Conservation (phyloP, 2,113 vertebrate species). For the Xiphias gladius region DNA sequence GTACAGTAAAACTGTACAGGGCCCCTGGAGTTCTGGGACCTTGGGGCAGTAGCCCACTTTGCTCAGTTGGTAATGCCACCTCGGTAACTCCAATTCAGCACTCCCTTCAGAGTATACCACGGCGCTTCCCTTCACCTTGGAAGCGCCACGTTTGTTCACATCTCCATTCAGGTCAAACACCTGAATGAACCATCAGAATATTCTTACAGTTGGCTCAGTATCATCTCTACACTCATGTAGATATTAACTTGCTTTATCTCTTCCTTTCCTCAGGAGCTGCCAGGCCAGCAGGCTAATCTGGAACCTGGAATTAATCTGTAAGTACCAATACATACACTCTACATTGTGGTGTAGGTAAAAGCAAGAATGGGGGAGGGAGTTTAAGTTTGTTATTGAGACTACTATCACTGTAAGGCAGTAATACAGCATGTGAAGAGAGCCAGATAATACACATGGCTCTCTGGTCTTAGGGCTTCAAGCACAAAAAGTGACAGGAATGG, state of each 20-base stretch:
- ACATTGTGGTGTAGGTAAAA: neutral
- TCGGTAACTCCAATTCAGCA: too few relatives aligned
- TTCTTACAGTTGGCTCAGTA: neutral
- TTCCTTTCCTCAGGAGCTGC: constrained; percentile 41
- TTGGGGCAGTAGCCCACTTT: too few relatives aligned
- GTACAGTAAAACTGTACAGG: too few relatives aligned
- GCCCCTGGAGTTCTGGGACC: too few relatives aligned
- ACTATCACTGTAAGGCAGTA: neutral
- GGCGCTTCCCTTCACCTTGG: too few relatives aligned
- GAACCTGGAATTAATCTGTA: constrained; percentile 25
- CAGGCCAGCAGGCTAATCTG: neutral
- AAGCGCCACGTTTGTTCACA: too few relatives aligned
- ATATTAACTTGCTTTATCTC: constrained; percentile 18
- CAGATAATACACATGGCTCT: constrained; percentile 13
- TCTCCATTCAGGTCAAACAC: too few relatives aligned
- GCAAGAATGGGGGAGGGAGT: neutral
- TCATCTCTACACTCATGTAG: neutral
- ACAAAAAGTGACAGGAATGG: neutral
- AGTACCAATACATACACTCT: constrained; percentile 11
- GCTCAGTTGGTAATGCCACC: too few relatives aligned
- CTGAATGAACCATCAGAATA: neutral
- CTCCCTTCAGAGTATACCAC: too few relatives aligned
- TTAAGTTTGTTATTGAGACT: constrained; percentile 1
- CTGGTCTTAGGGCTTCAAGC: neutral
- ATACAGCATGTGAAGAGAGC: neutral